A percentile compares a stretch with the other conserved stretches of the same genome.
These are phyloP conservation scores for Chauna torquata DNA, from an alignment of 2,113 vertebrate genomes.

Conservation along the genomic window DNA sequence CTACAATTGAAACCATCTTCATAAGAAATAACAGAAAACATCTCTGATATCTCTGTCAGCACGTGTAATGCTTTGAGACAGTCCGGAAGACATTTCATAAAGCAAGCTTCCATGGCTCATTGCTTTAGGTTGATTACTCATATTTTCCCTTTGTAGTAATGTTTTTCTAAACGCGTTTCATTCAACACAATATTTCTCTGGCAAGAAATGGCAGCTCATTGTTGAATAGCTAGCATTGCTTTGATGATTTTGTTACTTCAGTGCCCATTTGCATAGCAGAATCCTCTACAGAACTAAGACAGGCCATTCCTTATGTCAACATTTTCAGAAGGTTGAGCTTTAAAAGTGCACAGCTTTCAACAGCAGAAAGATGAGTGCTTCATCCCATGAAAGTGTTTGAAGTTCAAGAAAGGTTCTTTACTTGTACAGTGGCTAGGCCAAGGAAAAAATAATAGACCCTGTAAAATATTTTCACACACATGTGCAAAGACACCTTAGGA, in stretches of 20 bases:
- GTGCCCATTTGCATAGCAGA: conserved; percentile 47
- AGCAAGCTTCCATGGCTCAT: conserved; percentile 46
- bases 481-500: not conserved
- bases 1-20: not conserved
- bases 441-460: not conserved
- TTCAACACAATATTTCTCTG: conserved; percentile 59
- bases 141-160: conserved; percentile 59
- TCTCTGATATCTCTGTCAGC: conserved; percentile 50
- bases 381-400: not conserved
- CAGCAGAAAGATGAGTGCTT: conserved; percentile 15
- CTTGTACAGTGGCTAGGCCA: not conserved
- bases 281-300: conserved; percentile 35
- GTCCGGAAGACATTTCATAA: conserved; percentile 42
- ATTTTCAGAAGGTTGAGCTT: not conserved
- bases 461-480: not conserved
- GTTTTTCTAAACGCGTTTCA: conserved; percentile 61
- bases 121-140: conserved; percentile 60
- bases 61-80: conserved; percentile 48
- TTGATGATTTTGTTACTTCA: conserved; percentile 30
- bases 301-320: conserved; percentile 3
- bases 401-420: not conserved
- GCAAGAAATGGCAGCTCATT: conserved; percentile 36
- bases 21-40: not conserved
- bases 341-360: conserved; percentile 23
- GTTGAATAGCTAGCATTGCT: conserved; percentile 58